phyloP scores from a whole-genome alignment of 2,113 vertebrate species.

The Cisticola juncidis region DNA sequence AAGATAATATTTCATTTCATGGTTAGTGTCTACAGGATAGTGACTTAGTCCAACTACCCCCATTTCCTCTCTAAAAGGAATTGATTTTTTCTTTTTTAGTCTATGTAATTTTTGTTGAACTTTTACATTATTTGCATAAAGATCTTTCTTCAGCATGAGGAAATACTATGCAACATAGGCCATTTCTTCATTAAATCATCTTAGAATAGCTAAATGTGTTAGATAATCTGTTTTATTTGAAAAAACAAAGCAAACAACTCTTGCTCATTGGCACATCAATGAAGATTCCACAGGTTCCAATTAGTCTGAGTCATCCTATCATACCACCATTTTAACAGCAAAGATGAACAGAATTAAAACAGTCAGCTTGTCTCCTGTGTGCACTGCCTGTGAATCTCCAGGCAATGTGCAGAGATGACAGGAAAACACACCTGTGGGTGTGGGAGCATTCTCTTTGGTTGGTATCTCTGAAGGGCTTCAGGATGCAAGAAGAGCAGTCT shows the following conservation, averaged over 20 bases:
- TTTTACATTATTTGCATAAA: neutral
- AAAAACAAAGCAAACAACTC: neutral
- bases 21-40: neutral
- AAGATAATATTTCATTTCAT: neutral
- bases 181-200: neutral
- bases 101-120: neutral
- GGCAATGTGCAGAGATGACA: neutral
- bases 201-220: neutral
- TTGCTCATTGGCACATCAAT: neutral
- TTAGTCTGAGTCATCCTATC: neutral
- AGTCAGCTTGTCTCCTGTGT: neutral
- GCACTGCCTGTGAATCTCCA: neutral
- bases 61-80: neutral
- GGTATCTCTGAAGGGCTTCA: neutral
- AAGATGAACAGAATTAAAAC: neutral
- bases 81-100: neutral
- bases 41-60: accelerated
- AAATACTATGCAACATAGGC: neutral
- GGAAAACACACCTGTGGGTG: neutral
- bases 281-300: neutral
- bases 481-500: neutral
- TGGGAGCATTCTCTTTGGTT: neutral
- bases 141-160: neutral
- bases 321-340: neutral
- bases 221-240: neutral